phyloP scores from a whole-genome alignment of 64 coral and sea anemone genomes.

The Hydrozoanthus tunicans region DNA sequence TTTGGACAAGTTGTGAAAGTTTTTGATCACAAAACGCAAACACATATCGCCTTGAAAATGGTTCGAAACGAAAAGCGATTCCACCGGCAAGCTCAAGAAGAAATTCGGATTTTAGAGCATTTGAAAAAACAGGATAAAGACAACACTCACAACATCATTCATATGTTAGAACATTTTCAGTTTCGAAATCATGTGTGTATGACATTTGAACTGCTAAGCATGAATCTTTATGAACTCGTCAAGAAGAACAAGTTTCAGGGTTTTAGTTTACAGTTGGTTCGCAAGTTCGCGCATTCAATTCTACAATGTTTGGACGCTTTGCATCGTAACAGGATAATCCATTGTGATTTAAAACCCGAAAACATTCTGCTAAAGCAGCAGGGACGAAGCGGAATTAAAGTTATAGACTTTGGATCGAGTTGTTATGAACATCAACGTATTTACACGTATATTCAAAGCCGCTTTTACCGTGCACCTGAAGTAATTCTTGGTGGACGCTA shows the following conservation, averaged over 20 bases:
- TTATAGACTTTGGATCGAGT: slow-evolving; percentile 98
- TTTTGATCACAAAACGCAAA: slow-evolving; percentile 98
- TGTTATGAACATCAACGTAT: slow-evolving; percentile 99
- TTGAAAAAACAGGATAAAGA: slow-evolving; percentile 98
- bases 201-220: slow-evolving; percentile 98
- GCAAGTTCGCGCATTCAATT: slow-evolving; percentile 98
- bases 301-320: slow-evolving; percentile 97
- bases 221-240: slow-evolving; percentile 97
- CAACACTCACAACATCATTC: slow-evolving; percentile 98
- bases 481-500: slow-evolving; percentile 94
- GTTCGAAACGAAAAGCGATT: slow-evolving; percentile 98
- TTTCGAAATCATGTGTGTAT: slow-evolving; percentile 99
- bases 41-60: slow-evolving; percentile 96
- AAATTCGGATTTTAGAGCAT: slow-evolving; percentile 90
- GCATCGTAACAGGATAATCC: slow-evolving; percentile 92
- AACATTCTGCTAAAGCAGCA: slow-evolving; percentile 98
- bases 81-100: slow-evolving; percentile 88
- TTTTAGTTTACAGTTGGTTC: slow-evolving; percentile 93
- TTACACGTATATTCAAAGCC: slow-evolving; percentile 99
- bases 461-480: slow-evolving; percentile 98
- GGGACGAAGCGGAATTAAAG: slow-evolving; percentile 97
- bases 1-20: slow-evolving; percentile 99
- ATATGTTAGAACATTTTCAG: slow-evolving; percentile 97
- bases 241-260: slow-evolving; percentile 99
- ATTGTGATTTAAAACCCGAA: slow-evolving; percentile 97